Base-by-base conservation (phyloP, 2,888 invertebrate species). In the Bellardia pandia region DNA sequence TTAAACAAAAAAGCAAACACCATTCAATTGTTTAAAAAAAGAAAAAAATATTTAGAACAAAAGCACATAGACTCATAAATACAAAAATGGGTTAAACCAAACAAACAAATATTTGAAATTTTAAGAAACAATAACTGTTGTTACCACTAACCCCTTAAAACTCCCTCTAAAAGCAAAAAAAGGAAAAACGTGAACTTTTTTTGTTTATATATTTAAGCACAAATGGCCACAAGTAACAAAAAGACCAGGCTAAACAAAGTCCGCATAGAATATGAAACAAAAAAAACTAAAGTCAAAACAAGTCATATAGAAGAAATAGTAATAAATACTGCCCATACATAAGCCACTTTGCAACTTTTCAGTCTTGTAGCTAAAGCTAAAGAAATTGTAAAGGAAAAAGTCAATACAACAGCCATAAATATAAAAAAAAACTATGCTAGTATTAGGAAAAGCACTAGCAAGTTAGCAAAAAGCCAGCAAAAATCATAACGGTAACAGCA, bases 321-420 rank as follows among this genome's bases (percentile, higher is more conserved):
- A 80, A 86, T 83, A 86, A 86, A 86, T 86, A 80, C 80, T n/a
- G 7, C 48, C 68, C 83, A 77, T 86, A 86, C 83, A 77, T 86
- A 86, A 86, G 76, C 83, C 68, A 83, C 83, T 80, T 30, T 58
- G 23, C 3, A 16, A 56, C 8, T 7, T 2, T 23, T 14, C 37
- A 76, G 23, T 62, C 11, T 33, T 48, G 23, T 62, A 79, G 13
- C 51, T 40, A 68, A 42, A 16, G 69, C n/a, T 40, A 33, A 75
- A 56, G 14, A 14, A 3, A 33, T 13, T 42, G n/a, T 3, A 68
- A 33, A 6, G 23, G 66, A 48, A 33, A 74, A 66, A 75, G 8
- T 66, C 66, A 66, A 74, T 81, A 58, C 2, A 33, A 16, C n/a
- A 66, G 75, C 69, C 9, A 60, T 75, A 69, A 68, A 75, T 82